Percentiles rank a stretch among this genome's conserved stretches.
These are phyloP conservation scores for Lordiphosa stackelbergi DNA, from an alignment of 1,140 invertebrate genomes.

Conservation along the genomic window DNA sequence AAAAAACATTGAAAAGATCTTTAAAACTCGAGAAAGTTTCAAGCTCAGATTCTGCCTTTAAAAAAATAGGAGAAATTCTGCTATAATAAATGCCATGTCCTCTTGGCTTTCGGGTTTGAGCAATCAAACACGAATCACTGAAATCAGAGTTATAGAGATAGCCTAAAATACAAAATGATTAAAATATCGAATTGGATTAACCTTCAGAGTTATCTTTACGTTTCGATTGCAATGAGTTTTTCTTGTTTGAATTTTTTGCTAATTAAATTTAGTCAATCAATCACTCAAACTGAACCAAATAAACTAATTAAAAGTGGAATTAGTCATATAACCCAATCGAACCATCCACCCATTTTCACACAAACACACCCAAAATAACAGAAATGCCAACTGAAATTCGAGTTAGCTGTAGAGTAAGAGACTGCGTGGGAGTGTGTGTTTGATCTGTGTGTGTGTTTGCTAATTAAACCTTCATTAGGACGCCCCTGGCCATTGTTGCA, in stretches of 20 bases:
- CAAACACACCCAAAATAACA: conserved; percentile 43
- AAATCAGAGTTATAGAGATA: too few relatives aligned
- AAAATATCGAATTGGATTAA: too few relatives aligned
- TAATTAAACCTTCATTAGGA: conserved; percentile 73
- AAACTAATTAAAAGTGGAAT: conserved; percentile 71
- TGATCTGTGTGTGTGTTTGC: conserved; percentile 42
- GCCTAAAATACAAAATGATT: too few relatives aligned
- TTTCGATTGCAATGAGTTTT: neutral
- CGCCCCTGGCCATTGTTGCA: conserved; percentile 48
- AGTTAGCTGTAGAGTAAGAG: conserved; percentile 4
- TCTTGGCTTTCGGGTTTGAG: too few relatives aligned
- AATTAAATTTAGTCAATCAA: conserved; percentile 64
- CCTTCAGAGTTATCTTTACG: too few relatives aligned
- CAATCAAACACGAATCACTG: too few relatives aligned
- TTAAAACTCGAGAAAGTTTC: too few relatives aligned
- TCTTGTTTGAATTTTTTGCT: conserved; percentile 33
- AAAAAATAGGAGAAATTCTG: too few relatives aligned
- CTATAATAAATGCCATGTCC: too few relatives aligned
- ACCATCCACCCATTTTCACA: too few relatives aligned
- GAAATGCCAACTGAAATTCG: conserved; percentile 33
- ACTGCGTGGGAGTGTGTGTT: conserved; percentile 12
- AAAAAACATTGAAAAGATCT: too few relatives aligned
- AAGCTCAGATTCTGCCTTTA: too few relatives aligned
- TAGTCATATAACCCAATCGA: conserved; percentile 24
- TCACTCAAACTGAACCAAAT: conserved; percentile 56